Conservation (phyloP, 2,113 vertebrate genomes). For the Grammomys surdaster region DNA sequence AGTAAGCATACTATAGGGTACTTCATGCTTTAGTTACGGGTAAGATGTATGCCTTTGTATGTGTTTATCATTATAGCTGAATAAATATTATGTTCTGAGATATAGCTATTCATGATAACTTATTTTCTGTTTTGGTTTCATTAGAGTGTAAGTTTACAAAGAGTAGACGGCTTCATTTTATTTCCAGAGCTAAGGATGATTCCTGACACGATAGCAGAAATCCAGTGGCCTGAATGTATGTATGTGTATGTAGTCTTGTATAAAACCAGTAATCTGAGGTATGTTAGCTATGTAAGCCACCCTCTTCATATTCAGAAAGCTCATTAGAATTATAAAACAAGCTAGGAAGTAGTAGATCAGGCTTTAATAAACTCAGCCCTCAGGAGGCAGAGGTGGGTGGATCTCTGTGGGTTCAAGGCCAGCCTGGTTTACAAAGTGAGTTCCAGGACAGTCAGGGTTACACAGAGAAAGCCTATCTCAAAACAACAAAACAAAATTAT, state of each 20-base stretch:
- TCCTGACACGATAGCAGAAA: neutral
- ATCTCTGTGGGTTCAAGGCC: neutral
- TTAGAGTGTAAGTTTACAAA: neutral
- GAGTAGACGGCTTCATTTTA: neutral
- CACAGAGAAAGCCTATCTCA: neutral
- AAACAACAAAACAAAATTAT: neutral
- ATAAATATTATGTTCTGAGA: slow-evolving; percentile 4
- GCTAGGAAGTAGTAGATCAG: neutral
- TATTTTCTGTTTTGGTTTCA: slow-evolving; percentile 11
- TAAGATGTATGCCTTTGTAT: neutral
- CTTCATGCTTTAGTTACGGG: neutral
- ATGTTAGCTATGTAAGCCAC: neutral
- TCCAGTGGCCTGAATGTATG: neutral
- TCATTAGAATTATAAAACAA: neutral
- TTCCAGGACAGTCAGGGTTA: neutral
- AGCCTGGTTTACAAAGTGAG: neutral
- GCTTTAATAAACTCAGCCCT: neutral
- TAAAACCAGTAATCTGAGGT: neutral
- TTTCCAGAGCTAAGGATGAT: neutral
- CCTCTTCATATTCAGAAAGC: neutral
- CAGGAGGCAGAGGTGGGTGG: neutral
- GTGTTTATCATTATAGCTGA: neutral
- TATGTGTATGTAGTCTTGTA: neutral
- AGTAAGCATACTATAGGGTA: neutral
- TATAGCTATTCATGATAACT: neutral